Evolutionary conservation across 2,888 invertebrate species (phyloP).

Genomic region (Myathropa florea): DNA sequence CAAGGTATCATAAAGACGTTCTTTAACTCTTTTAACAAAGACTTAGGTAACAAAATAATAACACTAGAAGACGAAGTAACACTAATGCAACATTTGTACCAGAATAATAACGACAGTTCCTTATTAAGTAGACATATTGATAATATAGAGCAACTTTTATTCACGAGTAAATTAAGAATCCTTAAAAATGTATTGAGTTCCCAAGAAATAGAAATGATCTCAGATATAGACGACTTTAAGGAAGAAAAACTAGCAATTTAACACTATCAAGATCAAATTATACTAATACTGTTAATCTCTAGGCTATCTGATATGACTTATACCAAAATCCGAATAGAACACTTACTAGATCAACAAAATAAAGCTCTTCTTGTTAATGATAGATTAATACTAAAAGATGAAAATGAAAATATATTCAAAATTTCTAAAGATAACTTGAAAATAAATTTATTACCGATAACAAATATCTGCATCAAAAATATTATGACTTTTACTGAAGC

Average conservation of each 20-base stretch:
- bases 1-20: too few relatives aligned
- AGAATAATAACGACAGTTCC: conserved; percentile 20
- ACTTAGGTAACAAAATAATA: background rate
- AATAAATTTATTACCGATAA: background rate
- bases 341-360: background rate
- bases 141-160: background rate
- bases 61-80: conserved; percentile 8
- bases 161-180: conserved; percentile 17
- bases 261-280: background rate
- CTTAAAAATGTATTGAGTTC: conserved; percentile 14
- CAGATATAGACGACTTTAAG: background rate
- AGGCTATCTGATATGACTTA: background rate
- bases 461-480: conserved; percentile 7
- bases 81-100: conserved; percentile 1
- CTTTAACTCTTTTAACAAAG: too few relatives aligned
- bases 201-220: conserved; percentile 7
- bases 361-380: background rate
- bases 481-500: conserved; percentile 1
- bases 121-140: conserved; percentile 26
- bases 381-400: background rate
- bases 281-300: conserved; percentile 29
- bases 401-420: background rate
- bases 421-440: background rate
- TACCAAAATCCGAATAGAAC: background rate
- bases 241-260: conserved; percentile 7